Base-by-base conservation (phyloP, 1,140 invertebrate genomes). In the Apis dorsata region DNA sequence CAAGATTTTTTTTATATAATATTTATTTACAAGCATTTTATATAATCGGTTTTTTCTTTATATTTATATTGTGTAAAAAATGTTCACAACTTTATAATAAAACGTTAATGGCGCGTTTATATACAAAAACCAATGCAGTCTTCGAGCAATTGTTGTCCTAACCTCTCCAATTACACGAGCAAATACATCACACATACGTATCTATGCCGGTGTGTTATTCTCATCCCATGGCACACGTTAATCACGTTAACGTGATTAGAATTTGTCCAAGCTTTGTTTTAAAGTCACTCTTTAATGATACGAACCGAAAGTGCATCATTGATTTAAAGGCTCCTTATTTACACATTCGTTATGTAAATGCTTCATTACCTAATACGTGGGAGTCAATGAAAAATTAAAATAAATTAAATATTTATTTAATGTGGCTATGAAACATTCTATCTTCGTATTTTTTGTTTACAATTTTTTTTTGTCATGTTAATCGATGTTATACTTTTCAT, bases 161-260 rank as follows among this genome's bases (percentile, higher is more conserved):
- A 81, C 62, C 72, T 81, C 62, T 75, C 24, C 77, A 34, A 72
- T 62, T n/a, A 62, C 10, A 53, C 24, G 49, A 12, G 7, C 51
- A 49, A 55, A 55, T 55, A 73, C 60, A 34, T 24, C 11, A 21
- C 19, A 44, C 21, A 70, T 60, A 44, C 13, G 15, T 15, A 12
- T 60, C 24, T 10, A 0, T 24, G 17, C 55, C n/a, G 55, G 28
- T 21, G 34, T 24, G 17, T 71, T 78, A 71, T 63, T 78, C 66
- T 21, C 0, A 28, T 57, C 34, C 24, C 34, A 19, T 13, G 5
- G 51, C 17, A 44, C 21, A 24, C n/a, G 75, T 78, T 83, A 83
- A 70, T 83, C 62, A 55, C 57, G 49, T 62, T 82, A 78, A 53
- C 81, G 74, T 60, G 19, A 63, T 78, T 70, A 77, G 44, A 62